Evolutionary conservation across 2,113 vertebrate genomes (phyloP).

Genomic region (Naja naja): DNA sequence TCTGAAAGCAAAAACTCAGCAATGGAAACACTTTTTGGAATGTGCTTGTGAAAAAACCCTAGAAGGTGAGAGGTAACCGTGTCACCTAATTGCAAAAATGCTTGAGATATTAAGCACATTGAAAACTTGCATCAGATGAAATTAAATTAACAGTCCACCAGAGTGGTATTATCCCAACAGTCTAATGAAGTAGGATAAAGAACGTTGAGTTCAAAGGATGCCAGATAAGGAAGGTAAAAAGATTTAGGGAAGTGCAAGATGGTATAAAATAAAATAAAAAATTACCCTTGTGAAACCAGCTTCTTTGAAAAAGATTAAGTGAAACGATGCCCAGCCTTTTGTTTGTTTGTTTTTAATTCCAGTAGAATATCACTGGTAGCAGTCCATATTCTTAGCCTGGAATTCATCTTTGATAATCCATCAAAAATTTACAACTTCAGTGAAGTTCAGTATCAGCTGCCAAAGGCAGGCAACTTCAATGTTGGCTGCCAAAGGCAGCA

Average conservation of each 20-base stretch:
- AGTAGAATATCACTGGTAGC: conserved; percentile 6
- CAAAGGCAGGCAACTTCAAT: too few relatives aligned
- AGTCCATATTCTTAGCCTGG: background rate
- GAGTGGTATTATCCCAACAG: background rate
- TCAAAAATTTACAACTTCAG: background rate
- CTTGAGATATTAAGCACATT: conserved; percentile 28
- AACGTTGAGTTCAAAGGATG: conserved; percentile 25
- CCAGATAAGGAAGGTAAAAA: background rate
- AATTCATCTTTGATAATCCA: conserved; percentile 9
- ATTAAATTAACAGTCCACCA: conserved; percentile 51
- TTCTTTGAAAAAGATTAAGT: conserved; percentile 21
- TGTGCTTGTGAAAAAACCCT: background rate
- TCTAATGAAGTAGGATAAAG: conserved; percentile 44
- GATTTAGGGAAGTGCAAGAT: conserved; percentile 17
- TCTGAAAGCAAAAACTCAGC: conserved; percentile 19
- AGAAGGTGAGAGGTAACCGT: conserved; percentile 21
- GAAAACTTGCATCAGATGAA: conserved; percentile 40
- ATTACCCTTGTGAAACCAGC: conserved; percentile 13
- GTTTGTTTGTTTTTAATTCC: conserved; percentile 22
- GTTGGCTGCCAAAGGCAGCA: background rate
- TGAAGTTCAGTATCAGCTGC: background rate
- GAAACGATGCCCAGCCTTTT: background rate
- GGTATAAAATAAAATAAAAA: conserved; percentile 40
- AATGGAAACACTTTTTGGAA: conserved; percentile 17
- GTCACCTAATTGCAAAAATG: conserved; percentile 44